phyloP scores from a whole-genome alignment of 2,113 vertebrate genomes.

The Dasyurus viverrinus region DNA sequence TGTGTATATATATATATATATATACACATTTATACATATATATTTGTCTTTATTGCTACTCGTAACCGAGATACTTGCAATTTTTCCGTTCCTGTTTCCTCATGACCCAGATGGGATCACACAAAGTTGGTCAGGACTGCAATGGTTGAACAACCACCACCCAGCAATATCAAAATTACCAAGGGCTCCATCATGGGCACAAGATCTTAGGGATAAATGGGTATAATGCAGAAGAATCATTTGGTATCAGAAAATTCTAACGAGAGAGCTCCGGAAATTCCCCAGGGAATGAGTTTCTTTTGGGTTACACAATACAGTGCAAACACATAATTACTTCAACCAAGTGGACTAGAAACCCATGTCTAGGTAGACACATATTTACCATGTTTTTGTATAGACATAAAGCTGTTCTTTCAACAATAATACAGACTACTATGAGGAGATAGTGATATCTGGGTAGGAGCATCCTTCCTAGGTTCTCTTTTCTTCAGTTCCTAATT shows the following conservation, averaged over 20 bases:
- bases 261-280: not conserved
- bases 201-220: not conserved
- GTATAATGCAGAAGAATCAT: not conserved
- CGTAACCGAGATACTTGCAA: not conserved
- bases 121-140: not conserved
- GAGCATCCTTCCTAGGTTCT: not conserved
- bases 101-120: not conserved
- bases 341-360: not conserved
- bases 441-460: not conserved
- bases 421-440: not conserved
- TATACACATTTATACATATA: too few relatives aligned
- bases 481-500: not conserved
- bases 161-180: not conserved
- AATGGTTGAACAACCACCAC: not conserved
- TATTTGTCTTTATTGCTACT: not conserved
- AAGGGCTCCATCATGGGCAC: not conserved
- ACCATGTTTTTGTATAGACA: conserved; percentile 14
- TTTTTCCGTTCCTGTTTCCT: not conserved
- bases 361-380: not conserved
- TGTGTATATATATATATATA: too few relatives aligned
- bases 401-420: not conserved
- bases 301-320: not conserved
- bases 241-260: conserved; percentile 35
- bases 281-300: not conserved
- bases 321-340: not conserved